Conservation (phyloP, 2,797 vertebrate species). For the Macropus fuliginosus region DNA sequence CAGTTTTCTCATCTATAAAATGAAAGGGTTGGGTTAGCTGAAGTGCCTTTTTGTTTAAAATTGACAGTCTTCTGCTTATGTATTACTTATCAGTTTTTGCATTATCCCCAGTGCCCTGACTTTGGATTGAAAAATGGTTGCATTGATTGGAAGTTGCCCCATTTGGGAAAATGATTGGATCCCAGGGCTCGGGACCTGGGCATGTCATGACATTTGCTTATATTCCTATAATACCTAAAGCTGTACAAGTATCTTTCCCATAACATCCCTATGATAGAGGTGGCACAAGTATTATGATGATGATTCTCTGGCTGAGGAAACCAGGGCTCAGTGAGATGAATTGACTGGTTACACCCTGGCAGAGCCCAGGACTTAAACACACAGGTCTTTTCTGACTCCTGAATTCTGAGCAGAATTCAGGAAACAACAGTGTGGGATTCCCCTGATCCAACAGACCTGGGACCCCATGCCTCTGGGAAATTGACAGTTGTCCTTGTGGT, state of each 20-base stretch:
- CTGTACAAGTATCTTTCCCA: background rate
- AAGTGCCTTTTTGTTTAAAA: background rate
- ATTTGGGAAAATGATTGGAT: background rate
- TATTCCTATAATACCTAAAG: background rate
- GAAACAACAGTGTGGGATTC: background rate
- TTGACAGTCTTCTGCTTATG: background rate
- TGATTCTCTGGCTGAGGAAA: background rate
- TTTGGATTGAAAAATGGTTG: background rate
- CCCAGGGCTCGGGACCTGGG: no score
- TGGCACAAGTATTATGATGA: background rate
- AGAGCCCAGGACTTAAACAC: background rate
- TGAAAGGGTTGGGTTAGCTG: background rate
- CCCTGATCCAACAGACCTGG: background rate
- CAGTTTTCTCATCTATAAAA: background rate
- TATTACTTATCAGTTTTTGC: background rate
- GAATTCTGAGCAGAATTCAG: background rate
- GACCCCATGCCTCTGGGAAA: background rate
- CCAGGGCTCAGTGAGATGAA: background rate
- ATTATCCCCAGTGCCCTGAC: background rate
- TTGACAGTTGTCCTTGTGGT: background rate
- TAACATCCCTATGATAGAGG: background rate
- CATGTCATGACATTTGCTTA: background rate
- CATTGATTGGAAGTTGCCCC: background rate
- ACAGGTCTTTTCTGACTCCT: background rate
- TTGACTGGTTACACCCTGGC: no score